Conservation (phyloP, 2,797 vertebrate species). For the Sebastes oblongus region DNA sequence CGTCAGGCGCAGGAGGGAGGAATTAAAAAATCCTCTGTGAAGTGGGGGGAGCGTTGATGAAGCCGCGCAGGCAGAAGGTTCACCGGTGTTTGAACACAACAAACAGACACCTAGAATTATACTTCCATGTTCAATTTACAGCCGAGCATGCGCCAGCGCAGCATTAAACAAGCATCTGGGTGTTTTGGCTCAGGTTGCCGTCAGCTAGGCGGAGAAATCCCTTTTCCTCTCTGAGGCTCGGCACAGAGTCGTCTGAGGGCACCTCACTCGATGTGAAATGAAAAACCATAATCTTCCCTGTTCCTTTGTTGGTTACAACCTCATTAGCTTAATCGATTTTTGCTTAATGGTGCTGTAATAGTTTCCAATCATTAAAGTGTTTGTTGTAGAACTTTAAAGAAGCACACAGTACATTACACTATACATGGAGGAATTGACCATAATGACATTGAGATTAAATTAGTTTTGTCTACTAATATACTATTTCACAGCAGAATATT, state of each 20-base stretch:
- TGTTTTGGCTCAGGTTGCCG: slow-evolving; percentile 66
- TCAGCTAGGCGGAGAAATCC: slow-evolving; percentile 36
- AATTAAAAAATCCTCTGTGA: slow-evolving; percentile 38
- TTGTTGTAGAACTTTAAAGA: not conserved
- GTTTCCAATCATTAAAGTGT: not conserved
- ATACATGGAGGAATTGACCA: not conserved
- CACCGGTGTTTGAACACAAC: slow-evolving; percentile 64
- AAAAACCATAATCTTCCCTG: not conserved
- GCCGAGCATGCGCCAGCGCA: slow-evolving; percentile 60
- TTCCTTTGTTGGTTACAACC: not conserved
- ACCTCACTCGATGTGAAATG: not conserved
- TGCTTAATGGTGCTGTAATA: not conserved
- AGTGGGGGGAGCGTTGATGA: slow-evolving; percentile 27
- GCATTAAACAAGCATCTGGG: slow-evolving; percentile 81
- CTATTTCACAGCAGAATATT: not conserved
- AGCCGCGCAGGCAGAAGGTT: slow-evolving; percentile 63
- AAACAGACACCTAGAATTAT: slow-evolving; percentile 77
- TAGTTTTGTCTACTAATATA: not conserved
- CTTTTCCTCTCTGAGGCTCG: slow-evolving; percentile 3
- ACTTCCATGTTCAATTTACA: slow-evolving; percentile 76
- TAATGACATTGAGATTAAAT: not conserved
- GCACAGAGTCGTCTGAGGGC: slow-evolving; percentile 1
- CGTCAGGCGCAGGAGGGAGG: not conserved
- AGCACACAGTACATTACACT: not conserved
- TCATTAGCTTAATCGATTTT: not conserved